Base-by-base conservation (phyloP, 2,888 invertebrate species). In the Protophormia terraenovae region DNA sequence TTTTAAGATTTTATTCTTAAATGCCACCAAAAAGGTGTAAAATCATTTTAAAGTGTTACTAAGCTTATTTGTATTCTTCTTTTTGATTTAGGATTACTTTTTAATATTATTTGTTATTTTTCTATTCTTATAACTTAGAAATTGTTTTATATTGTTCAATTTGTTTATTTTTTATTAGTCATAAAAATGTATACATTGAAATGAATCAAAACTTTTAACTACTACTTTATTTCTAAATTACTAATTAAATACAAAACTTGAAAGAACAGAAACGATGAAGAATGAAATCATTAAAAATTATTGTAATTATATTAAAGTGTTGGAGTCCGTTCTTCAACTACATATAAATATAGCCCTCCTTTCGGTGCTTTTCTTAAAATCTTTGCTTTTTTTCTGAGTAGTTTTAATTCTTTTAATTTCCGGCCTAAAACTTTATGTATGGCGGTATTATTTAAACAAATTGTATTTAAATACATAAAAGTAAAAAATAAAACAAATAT, bases 401-500 rank as follows among this genome's bases (percentile, higher is more conserved):
- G 24, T 27, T 41, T 60, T 10, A 27, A 79, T n/a, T 45, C 8
- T 3, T 64, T 64, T 2, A 64, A 29, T n/a, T 16, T 4, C 8
- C 41, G 62, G 64, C 7, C 1, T 27, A 14, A 7, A 29, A 35
- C 2, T 35, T 24, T 3, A 38, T 29, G n/a, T n/a, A 12, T 24
- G 64, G 79, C 72, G 79, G 79, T 19, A 72, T 58, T 66, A 16
- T 73, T 66, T 14, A 47, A 32, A 72, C 10, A 53, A 62, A 53
- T 71, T 62, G n/a, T 79, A 71, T 62, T 62, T 24, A 66, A 45
- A 62, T 62, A 19, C 6, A 19, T 22, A 78, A 32, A 55, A 14
- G 16, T 29, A 55, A 29, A n/a, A 19, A 41, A 38, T 5, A 55
- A 35, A 22, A 47, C 3, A 29, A 50, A 64, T 32, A 77, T 58